These are phyloP conservation scores for Netelia virgata DNA, from an alignment of 2,888 invertebrate genomes.

Conservation along the genomic window DNA sequence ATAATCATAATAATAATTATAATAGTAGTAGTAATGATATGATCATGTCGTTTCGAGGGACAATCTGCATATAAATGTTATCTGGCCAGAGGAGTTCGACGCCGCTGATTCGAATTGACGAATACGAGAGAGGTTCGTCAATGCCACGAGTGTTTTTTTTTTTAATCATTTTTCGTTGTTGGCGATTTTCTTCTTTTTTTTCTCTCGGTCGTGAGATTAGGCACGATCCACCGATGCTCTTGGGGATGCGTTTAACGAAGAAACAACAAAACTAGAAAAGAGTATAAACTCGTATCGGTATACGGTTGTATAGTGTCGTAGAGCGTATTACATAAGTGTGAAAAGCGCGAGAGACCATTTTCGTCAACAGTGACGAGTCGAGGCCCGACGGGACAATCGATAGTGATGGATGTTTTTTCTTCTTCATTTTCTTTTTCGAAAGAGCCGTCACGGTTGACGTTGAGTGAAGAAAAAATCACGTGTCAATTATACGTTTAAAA, in stretches of 20 bases:
- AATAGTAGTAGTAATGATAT: not conserved
- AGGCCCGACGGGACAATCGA: not conserved
- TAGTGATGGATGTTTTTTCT: constrained; percentile 4
- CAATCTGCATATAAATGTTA: not conserved
- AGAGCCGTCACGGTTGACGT: constrained; percentile 7
- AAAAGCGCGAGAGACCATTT: constrained; percentile 38
- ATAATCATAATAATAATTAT: not conserved
- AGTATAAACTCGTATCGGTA: not conserved
- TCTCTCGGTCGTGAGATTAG: not conserved
- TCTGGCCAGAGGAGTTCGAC: not conserved
- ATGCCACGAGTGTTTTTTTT: constrained; percentile 3
- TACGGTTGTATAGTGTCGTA: not conserved
- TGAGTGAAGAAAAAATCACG: constrained; percentile 20
- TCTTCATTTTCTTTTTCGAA: not conserved
- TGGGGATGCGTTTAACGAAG: too few species aligned
- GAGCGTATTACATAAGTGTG: constrained; percentile 60
- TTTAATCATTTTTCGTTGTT: not conserved
- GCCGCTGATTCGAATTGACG: constrained; percentile 27
- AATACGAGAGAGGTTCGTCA: constrained; percentile 25
- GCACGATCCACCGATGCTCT: too few species aligned
- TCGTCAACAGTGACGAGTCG: not conserved
- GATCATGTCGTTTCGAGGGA: not conserved
- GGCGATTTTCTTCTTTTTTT: not conserved
- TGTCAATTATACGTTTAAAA: constrained; percentile 36
- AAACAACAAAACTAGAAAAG: not conserved